Evolutionary conservation across 2,888 invertebrate species (phyloP).

Genomic region (Didymodactylos carnosus): DNA sequence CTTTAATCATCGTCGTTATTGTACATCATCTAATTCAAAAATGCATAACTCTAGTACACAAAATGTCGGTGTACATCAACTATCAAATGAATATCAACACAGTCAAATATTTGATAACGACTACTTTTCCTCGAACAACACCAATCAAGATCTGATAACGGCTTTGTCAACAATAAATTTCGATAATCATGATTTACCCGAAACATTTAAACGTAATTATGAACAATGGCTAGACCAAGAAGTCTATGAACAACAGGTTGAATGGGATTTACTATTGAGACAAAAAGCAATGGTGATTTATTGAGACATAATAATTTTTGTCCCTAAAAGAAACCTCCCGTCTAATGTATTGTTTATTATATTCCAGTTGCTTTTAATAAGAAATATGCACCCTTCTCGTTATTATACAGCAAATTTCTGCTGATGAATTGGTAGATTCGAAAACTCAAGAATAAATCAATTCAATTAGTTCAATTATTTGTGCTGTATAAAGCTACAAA

Average conservation of each 20-base stretch:
- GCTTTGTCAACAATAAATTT: background rate
- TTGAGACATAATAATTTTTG: too few relatives aligned
- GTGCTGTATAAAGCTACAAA: too few relatives aligned
- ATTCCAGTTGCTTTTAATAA: too few relatives aligned
- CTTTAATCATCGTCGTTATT: slow-evolving; percentile 2
- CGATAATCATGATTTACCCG: slow-evolving; percentile 1
- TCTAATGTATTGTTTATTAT: too few relatives aligned
- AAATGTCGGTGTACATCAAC: too few relatives aligned
- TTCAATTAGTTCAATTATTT: too few relatives aligned
- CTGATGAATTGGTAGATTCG: too few relatives aligned
- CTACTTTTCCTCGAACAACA: background rate
- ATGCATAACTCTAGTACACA: background rate
- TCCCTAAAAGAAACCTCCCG: too few relatives aligned
- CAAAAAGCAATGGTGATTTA: background rate
- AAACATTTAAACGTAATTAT: slow-evolving; percentile 8
- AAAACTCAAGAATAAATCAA: too few relatives aligned
- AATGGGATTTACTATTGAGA: background rate
- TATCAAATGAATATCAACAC: too few relatives aligned
- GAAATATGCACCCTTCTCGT: too few relatives aligned
- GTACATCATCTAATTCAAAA: background rate
- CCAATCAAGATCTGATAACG: background rate
- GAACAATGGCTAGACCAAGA: slow-evolving; percentile 13
- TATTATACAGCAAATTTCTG: too few relatives aligned
- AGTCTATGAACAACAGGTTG: slow-evolving; percentile 2
- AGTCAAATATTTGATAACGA: background rate